Base-by-base conservation (phyloP, 2,888 invertebrate genomes). In the Pandemis corylana region DNA sequence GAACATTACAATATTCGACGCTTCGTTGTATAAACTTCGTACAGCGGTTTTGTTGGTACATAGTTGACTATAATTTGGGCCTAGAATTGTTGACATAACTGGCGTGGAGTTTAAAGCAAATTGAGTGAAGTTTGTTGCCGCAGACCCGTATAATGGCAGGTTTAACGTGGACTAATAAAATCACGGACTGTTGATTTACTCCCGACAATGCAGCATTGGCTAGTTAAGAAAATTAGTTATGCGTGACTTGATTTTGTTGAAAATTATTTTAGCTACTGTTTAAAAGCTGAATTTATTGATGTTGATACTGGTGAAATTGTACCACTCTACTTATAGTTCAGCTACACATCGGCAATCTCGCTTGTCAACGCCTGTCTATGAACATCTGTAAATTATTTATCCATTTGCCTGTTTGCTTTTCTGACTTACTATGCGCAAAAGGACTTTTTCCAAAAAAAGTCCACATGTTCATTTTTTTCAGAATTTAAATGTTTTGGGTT, bases 61-160 rank as follows among this genome's bases (percentile, higher is more conserved):
- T 75, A 67, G 70, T 75, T 75, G 62, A 67, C 66, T 67, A 67
- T 71, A 71, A 75, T 75, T 71, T 63, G 67, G 71, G 75, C 49
- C 70, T 75, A 56, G 70, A 61, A 61, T 70, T 71, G 75, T 71
- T 71, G 66, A 71, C 67, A 75, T 75, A 75, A 66, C 66, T 67
- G 28, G 69, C 53, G 49, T 67, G 46, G 59, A 68, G 68, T 59
- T 56, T 64, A 68, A 53, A 64, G 72, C 41, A 62, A 75, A 75
- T 66, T 75, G 51, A 70, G 51, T 36, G 44, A 66, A 70, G 49
- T 74, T 71, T 65, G 61, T 53, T 44, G 20, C 70, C 70, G 15
- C 66, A 75, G 53, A 70, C 51, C 66, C 44, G 41, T 59, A 49
- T 53, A 65, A 67, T 67, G 62, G 71, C 41, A 49, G 51, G 9